Conservation (phyloP, 2,113 vertebrate species). For the Chrysemys picta region DNA sequence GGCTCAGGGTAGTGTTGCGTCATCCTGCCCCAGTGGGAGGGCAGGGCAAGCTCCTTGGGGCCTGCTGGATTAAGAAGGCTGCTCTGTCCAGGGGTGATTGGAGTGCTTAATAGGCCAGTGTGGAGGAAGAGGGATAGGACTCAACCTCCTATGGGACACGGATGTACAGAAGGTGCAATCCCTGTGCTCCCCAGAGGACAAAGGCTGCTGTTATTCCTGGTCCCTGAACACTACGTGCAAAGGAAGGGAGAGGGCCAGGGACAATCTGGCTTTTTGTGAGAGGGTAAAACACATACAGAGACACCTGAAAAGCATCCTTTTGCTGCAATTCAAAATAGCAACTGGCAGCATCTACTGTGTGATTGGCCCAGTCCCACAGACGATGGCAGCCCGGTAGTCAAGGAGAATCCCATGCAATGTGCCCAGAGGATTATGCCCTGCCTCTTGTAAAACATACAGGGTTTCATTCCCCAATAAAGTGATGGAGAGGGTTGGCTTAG, state of each 20-base stretch:
- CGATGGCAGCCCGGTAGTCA: fast-evolving
- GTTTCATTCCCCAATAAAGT: neutral
- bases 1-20: neutral
- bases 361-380: neutral
- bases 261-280: neutral
- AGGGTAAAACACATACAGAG: neutral
- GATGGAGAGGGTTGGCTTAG: neutral
- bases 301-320: neutral
- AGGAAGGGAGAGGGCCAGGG: neutral
- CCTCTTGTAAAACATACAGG: neutral
- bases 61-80: neutral
- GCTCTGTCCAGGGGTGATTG: neutral
- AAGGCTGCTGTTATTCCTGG: neutral
- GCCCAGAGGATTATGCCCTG: neutral
- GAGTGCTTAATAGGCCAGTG: neutral
- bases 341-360: neutral
- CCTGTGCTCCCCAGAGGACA: neutral
- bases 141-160: neutral
- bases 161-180: neutral
- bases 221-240: neutral
- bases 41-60: neutral
- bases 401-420: neutral
- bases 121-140: neutral
- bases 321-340: neutral
- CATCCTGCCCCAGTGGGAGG: neutral